phyloP scores from a whole-genome alignment of 2,113 vertebrate genomes.

The Austrofundulus limnaeus region DNA sequence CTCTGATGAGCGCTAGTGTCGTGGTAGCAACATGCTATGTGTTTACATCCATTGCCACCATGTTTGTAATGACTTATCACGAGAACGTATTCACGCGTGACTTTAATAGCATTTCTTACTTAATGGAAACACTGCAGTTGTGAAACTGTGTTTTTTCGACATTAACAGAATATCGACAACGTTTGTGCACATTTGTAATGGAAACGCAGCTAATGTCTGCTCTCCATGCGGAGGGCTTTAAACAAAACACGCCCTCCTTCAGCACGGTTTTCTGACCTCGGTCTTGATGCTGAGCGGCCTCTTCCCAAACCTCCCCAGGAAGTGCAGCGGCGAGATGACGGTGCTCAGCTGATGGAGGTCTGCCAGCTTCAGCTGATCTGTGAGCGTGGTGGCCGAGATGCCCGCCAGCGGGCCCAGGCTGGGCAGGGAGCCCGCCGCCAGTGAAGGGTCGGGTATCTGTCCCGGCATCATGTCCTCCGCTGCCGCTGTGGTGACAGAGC shows the following conservation, averaged over 20 bases:
- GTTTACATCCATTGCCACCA: too few species aligned
- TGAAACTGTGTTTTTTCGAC: too few species aligned
- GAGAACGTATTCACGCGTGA: too few species aligned
- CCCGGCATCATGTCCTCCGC: slow-evolving; percentile 93
- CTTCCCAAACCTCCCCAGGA: slow-evolving; percentile 89
- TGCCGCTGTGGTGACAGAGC: slow-evolving; percentile 42
- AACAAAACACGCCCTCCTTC: background rate
- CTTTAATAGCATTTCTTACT: too few species aligned
- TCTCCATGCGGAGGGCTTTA: too few species aligned
- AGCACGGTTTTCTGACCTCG: slow-evolving; percentile 82
- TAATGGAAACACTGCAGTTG: too few species aligned
- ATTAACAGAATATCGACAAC: too few species aligned
- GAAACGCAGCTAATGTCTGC: too few species aligned
- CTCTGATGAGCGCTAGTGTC: too few species aligned
- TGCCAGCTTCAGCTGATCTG: slow-evolving; percentile 88
- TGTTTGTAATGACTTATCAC: too few species aligned
- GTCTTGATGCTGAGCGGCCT: slow-evolving; percentile 87
- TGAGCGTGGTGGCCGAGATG: slow-evolving; percentile 90
- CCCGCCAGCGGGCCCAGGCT: slow-evolving; percentile 89
- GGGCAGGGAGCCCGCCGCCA: slow-evolving; percentile 90
- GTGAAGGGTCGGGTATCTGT: slow-evolving; percentile 93
- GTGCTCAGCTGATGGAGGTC: slow-evolving; percentile 90
- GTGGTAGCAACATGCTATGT: too few species aligned
- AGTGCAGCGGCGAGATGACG: slow-evolving; percentile 89
- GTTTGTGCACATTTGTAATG: too few species aligned